Base-by-base conservation (phyloP, 1,140 invertebrate genomes). In the Pseudobourletiella spinata region DNA sequence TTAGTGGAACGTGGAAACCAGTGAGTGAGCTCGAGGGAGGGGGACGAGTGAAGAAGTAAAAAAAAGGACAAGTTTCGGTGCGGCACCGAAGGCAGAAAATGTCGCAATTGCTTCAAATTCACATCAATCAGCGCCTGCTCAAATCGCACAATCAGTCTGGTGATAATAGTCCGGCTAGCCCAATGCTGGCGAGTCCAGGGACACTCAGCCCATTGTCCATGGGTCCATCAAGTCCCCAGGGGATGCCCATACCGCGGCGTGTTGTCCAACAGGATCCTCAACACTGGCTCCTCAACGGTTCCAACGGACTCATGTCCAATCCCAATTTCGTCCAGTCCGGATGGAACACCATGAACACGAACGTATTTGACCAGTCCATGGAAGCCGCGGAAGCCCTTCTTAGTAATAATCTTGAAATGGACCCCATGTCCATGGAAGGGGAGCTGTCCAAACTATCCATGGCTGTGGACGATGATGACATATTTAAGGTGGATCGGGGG, bases 401-500 rank as follows among this genome's bases (percentile, higher is more conserved):
- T 25, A 51, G 39, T 32, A 39, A 18, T 43, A 29, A 26, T 3
- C 57, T 56, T 28, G 66, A 68, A 29, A 28, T 66, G 29, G 64
- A 66, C 18, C 32, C 64, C n/a, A 57, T 64, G 58, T 26, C 54
- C 14, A 67, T 69, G 68, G 65, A 67, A 44, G 65, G 68, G 2
- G 67, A 66, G 39, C 18, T 71, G 25, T 69, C 67, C 28, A 71
- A 69, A 55, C 60, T 71, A 26, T 67, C 69, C 28, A 71, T 70
- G 68, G 63, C 68, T 0, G 68, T 88, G 81, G 87, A 90, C 69
- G 88, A 91, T 70, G 88, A 91, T 73, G 88, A 91, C 72, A 89
- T 91, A 66, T 90, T 91, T 72, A 88, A 90, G 79, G 86, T 91
- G 42, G 88, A 92, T 73, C 89, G 90, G 75, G 84, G 85, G 44